Evolutionary conservation across 1,140 invertebrate genomes (phyloP).

Genomic region (Caenorhabditis latens): DNA sequence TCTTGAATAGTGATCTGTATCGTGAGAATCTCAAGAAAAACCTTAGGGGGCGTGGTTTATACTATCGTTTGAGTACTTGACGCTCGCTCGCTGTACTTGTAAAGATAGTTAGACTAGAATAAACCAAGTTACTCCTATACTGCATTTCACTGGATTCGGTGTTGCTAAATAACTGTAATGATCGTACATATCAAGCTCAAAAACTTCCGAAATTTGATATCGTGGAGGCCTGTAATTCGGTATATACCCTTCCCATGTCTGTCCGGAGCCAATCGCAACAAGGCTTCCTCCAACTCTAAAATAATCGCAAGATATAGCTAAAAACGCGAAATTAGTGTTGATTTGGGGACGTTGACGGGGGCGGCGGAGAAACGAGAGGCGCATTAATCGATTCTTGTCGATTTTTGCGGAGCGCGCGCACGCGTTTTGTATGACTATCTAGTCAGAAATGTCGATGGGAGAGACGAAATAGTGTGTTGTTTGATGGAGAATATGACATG

Average conservation of each 20-base stretch:
- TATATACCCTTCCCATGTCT: neutral
- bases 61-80: too few species aligned
- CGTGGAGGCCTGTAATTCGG: neutral
- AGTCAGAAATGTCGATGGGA: conserved; percentile 18
- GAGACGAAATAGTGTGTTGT: neutral
- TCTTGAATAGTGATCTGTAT: too few species aligned
- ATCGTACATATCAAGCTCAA: too few species aligned
- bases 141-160: too few species aligned
- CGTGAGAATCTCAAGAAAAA: too few species aligned
- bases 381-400: conserved; percentile 46
- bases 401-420: conserved; percentile 53
- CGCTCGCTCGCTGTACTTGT: too few species aligned
- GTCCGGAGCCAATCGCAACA: conserved; percentile 45
- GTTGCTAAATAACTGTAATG: too few species aligned
- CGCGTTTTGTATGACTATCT: conserved; percentile 55
- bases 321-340: conserved; percentile 9
- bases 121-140: too few species aligned
- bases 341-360: conserved; percentile 11
- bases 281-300: neutral
- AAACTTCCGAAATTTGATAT: neutral
- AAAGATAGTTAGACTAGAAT: too few species aligned
- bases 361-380: conserved; percentile 28
- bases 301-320: neutral
- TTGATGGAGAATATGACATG: neutral
- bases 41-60: too few species aligned